Percentiles rank a stretch among this genome's conserved stretches.
phyloP scores from a whole-genome alignment of 2,113 vertebrate genomes.

The Thymallus thymallus region DNA sequence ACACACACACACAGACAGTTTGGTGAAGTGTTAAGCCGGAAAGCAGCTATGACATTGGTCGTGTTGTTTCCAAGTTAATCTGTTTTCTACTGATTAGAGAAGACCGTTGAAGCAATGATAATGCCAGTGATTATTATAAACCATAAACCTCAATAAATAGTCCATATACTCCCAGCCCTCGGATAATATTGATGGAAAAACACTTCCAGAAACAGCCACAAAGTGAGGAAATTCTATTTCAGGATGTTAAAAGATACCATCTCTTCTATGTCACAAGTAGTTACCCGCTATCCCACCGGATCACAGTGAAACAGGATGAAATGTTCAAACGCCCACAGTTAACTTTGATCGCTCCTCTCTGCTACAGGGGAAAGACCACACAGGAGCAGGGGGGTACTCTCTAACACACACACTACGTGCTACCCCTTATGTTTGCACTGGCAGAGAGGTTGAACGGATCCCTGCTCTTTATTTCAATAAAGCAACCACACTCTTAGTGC shows the following conservation, averaged over 20 bases:
- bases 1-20: too few species aligned
- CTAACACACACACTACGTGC: constrained; percentile 18
- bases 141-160: neutral
- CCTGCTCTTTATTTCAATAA: constrained; percentile 59
- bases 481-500: constrained; percentile 47
- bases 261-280: constrained; percentile 15
- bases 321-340: constrained; percentile 36
- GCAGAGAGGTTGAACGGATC: constrained; percentile 40
- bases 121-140: too few species aligned
- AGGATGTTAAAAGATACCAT: constrained; percentile 33
- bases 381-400: neutral
- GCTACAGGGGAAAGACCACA: constrained; percentile 11
- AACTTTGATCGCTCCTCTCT: constrained; percentile 34
- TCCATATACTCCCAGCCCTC: neutral
- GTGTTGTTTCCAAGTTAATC: too few species aligned
- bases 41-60: too few species aligned
- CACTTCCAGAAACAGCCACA: constrained; percentile 14
- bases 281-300: constrained; percentile 26
- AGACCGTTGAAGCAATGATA: too few species aligned
- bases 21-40: neutral
- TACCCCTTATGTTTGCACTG: constrained; percentile 52
- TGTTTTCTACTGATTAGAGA: too few species aligned
- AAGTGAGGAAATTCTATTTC: constrained; percentile 21
- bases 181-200: constrained; percentile 22
- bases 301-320: constrained; percentile 11